Evolutionary conservation across 2,888 invertebrate species (phyloP), one percentile per base, ranked within the genome.

Genomic region (Antheraea assamensis): DNA sequence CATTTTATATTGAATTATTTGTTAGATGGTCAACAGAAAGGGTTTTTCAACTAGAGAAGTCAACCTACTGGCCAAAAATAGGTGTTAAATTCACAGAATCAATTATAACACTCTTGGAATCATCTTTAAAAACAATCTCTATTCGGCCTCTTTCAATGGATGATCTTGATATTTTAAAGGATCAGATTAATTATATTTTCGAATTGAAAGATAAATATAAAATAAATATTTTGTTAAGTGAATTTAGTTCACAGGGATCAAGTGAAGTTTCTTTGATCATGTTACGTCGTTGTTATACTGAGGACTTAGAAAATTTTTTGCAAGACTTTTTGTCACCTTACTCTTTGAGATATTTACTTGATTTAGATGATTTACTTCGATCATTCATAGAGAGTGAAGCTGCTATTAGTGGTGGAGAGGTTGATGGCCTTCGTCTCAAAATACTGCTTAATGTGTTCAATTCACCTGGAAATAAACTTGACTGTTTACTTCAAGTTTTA

Each of bases 61-160:
- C 94, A 52, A 80, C 85, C 74, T 94, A 94, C 82, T 95, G 95
- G 95, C 95, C 95, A 42, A 95, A 95, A 87, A 93, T 95, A 77
- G 95, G 94, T 2, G 81, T 92, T 13, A 94, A 92, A 81, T 94
- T 93, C 78, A 87, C 92, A 78, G 90, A 92, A 78, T 90, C 92
- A 79, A 86, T 94, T 71, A 84, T 87, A 75, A 76, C 77, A 73
- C 89, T 94, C 70, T 80, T 94, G 71, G 90, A 92, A 83, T 83
- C 80, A 58, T 93, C 93, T 61, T 78, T 91, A 73, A 92, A 90
- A 83, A 87, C 88, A 24, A 90, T 94, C 76, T 82, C 88, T 72
- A 78, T 94, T 66, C 85, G 91, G 75, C 94, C 94, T 68, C 86
- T 92, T 77, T 92, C 94, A 75, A 88, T 94, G 85, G 94, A 94